Evolutionary conservation across 2,888 invertebrate species (phyloP), one percentile per base, ranked within the genome.

Genomic region (Esperia sulphurella): DNA sequence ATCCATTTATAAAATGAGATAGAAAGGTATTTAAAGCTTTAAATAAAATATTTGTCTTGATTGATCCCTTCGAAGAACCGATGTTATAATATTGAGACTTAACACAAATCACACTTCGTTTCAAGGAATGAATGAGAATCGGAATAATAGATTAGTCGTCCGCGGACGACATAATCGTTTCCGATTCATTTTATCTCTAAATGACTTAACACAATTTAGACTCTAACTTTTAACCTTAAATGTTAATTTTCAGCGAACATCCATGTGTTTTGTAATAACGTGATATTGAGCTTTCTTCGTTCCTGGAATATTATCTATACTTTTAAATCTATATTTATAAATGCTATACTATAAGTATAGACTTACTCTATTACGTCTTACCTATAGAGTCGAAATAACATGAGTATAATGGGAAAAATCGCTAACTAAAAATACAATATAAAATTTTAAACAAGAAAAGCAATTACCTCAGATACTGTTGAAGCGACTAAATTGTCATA

Each of bases 21-120:
- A 14, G 21, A 21, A 21, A 21, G 21, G 21, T 21, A 21, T 21
- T 21, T 21, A 21, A 21, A 21, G 21, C 21, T 33, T 6, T 8
- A 8, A 33, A 12, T 12, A 37, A 37, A n/a, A n/a, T 13, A 37
- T 37, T 37, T n/a, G n/a, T n/a, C 12, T 37, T 37, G n/a, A 6
- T 13, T 12, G 37, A 37, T 37, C 46, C 51, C 48, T 45, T 47
- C 46, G 45, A 50, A 50, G 50, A 30, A 47, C 46, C 10, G 7
- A 33, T 33, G 42, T 8, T 12, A 30, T 43, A 14, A 12, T n/a
- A n/a, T n/a, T n/a, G 8, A 37, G 37, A 10, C 3, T 39, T 39
- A n/a, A 39, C 13, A 38, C 39, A 39, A 39, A 14, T 39, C 39
- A 39, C 39, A 3, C 13, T 14, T 8, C 39, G 13, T 8, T 39